Evolutionary conservation across 2,888 invertebrate species (phyloP).

Genomic region (Heteropelma amictum): DNA sequence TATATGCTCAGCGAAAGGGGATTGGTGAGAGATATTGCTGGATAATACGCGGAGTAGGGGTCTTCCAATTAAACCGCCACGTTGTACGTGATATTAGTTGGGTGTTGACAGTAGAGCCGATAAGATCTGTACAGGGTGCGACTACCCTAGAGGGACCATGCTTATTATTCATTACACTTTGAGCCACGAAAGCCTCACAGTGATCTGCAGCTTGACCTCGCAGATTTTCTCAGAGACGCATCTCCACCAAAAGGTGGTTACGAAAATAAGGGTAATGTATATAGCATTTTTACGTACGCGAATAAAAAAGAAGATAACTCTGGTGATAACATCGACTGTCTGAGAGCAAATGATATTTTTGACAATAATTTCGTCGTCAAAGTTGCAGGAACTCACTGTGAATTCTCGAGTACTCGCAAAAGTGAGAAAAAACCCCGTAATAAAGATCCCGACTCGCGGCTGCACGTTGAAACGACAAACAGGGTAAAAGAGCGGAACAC

Average conservation of each 20-base stretch:
- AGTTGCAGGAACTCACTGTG: neutral
- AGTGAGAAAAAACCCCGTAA: slow-evolving; percentile 34
- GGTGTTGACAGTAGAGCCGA: slow-evolving; percentile 74
- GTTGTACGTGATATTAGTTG: slow-evolving; percentile 76
- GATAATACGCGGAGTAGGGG: slow-evolving; percentile 63
- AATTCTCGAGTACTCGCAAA: neutral
- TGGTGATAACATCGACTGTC: neutral
- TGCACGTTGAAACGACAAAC: slow-evolving; percentile 60
- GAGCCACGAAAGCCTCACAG: slow-evolving; percentile 53
- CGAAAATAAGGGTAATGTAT: neutral
- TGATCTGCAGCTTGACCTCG: slow-evolving; percentile 21
- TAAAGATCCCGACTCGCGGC: slow-evolving; percentile 58
- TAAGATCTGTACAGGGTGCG: slow-evolving; percentile 70
- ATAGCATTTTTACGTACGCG: neutral
- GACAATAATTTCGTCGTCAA: neutral
- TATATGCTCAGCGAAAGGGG: slow-evolving; percentile 22
- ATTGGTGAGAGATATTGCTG: slow-evolving; percentile 39
- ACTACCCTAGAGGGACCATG: slow-evolving; percentile 56
- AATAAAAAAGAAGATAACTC: neutral
- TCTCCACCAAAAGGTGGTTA: slow-evolving; percentile 16
- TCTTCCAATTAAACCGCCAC: slow-evolving; percentile 74
- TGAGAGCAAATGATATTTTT: slow-evolving; percentile 5
- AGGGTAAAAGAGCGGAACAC: slow-evolving; percentile 36
- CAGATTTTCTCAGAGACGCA: neutral
- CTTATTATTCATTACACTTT: slow-evolving; percentile 74